A percentile compares a stretch with the other conserved stretches of the same genome.
Evolutionary conservation across 2,113 vertebrate species (phyloP).

Genomic region (Meriones unguiculatus): DNA sequence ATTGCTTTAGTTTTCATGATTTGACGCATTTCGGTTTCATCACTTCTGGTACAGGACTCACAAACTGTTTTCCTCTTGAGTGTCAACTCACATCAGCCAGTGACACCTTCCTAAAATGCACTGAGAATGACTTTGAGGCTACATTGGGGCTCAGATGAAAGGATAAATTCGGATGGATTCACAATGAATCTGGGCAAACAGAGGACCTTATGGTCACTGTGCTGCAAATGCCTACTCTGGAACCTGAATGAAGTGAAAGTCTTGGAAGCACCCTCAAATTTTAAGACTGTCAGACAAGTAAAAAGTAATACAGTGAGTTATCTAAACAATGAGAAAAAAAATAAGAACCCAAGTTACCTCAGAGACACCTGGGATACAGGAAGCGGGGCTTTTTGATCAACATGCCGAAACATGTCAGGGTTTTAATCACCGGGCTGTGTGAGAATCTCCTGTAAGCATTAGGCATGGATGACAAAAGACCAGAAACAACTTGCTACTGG

Average conservation of each 20-base stretch:
- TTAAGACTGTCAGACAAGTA: not conserved
- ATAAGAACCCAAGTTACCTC: not conserved
- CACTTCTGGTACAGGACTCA: not conserved
- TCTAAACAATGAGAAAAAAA: conserved; percentile 13
- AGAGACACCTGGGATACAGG: not conserved
- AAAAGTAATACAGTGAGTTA: not conserved
- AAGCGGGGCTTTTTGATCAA: not conserved
- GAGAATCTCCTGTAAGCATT: not conserved
- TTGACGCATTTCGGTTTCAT: conserved; percentile 40
- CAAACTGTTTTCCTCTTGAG: conserved; percentile 3
- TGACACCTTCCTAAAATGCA: not conserved
- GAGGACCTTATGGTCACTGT: not conserved
- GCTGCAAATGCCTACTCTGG: not conserved
- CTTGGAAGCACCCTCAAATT: not conserved
- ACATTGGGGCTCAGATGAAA: not conserved
- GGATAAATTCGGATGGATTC: not conserved
- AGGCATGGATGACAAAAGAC: not conserved
- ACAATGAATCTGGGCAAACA: not conserved
- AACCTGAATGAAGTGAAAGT: not conserved
- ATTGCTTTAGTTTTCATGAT: conserved; percentile 12
- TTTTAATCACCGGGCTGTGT: not conserved
- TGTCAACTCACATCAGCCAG: not conserved
- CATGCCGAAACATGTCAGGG: not conserved
- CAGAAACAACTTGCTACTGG: not conserved
- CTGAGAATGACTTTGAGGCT: conserved; percentile 30